Evolutionary conservation across 37 sponge, comb jelly and placozoan species (phyloP), one percentile per base, ranked within the genome.

Genomic region (Hexactinellida sp.): DNA sequence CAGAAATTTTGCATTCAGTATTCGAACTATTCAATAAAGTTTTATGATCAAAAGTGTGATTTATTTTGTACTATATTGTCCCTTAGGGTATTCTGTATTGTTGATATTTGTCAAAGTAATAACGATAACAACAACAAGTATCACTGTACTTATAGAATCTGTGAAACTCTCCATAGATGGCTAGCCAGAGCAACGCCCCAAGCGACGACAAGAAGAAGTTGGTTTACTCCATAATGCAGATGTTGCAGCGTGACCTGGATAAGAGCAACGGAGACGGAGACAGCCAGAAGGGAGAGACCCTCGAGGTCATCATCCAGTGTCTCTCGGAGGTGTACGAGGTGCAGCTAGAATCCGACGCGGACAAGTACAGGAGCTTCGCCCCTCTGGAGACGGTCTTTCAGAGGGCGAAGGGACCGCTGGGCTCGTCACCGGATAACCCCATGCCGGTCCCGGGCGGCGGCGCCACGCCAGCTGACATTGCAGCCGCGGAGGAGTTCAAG

Each of bases 221-320:
- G 32, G 30, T 63, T 21, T 63, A 63, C 76, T 63, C 76, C 34
- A 63, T 63, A 10, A 63, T 63, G 76, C 76, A 63, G 76, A 63
- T 63, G 76, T 10, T 63, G 13, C 76, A 63, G 34, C 3, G 76
- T 3, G 76, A 63, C 76, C 3, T 63, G 76, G 76, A 63, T 10
- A 63, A 63, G 76, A 32, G 21, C 5, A 23, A 63, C 25, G 76
- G 76, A 63, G 76, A 63, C 19, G 76, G 76, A n/a, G 76, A 63
- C 28, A 63, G 76, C 34, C 32, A 63, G 76, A 63, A 63, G 76
- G 76, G 76, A 28, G 76, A 63, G 34, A 63, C 76, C 34, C 76
- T 63, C 5, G 76, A 63, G 3, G 76, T 63, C 5, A 23, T 63
- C 13, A 63, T 63, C 32, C 76, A 63, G 34, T 63, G 76, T n/a